Conservation (phyloP, 2,797 vertebrate genomes). For the Melanotaenia parkinsoni region DNA sequence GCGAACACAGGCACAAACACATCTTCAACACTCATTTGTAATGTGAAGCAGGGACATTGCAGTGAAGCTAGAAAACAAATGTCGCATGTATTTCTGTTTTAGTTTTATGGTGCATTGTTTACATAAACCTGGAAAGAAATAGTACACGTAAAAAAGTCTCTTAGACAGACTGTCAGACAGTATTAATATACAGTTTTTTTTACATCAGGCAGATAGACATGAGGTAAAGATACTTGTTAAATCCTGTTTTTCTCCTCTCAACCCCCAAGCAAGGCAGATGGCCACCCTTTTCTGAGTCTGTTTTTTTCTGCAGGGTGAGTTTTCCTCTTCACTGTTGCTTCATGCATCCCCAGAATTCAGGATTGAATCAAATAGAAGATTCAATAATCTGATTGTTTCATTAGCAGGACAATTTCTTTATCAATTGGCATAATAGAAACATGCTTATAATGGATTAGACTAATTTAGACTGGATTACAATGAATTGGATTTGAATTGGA, state of each 20-base stretch:
- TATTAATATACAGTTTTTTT: no score
- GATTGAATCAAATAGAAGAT: background rate
- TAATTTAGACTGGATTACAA: background rate
- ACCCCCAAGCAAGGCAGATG: background rate
- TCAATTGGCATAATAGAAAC: background rate
- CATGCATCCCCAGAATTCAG: no score
- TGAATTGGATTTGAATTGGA: background rate
- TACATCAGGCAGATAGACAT: background rate
- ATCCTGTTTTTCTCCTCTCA: background rate
- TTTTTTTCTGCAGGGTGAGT: no score
- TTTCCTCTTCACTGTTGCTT: no score
- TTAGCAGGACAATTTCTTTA: background rate
- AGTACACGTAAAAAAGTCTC: background rate
- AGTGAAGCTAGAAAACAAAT: slow-evolving; percentile 2
- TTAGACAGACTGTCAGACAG: no score
- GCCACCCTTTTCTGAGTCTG: no score
- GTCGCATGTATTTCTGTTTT: background rate
- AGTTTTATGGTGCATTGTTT: no score
- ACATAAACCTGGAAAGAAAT: no score
- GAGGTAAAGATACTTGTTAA: background rate
- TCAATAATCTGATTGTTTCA: background rate
- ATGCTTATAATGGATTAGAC: background rate
- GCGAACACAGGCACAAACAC: slow-evolving; percentile 1
- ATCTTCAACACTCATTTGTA: slow-evolving; percentile 1
- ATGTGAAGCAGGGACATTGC: slow-evolving; percentile 7